Base-by-base conservation (phyloP, 2,888 invertebrate genomes). In the Bibio marci region DNA sequence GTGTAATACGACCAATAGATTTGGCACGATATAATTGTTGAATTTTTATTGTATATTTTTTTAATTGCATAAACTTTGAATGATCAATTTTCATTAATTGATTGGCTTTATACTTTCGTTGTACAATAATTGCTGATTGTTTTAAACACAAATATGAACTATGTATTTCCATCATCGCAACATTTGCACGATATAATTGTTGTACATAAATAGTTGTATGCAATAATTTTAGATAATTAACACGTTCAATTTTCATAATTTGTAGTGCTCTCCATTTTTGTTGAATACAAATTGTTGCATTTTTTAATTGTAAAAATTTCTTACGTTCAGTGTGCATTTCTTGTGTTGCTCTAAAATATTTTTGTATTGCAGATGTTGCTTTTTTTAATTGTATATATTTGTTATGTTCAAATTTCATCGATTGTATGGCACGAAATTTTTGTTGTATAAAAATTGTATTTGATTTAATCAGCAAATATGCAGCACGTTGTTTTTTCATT, bases 91-190 rank as follows among this genome's bases (percentile, higher is more conserved):
- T 58, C 47, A 62, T 64, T 12, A 57, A 35, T 14, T 59, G 45
- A 46, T 58, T 63, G 3, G 62, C 62, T 49, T 58, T 58, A 64
- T 67, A 70, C 40, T 59, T 46, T 39, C 45, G 55, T 46, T 33
- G 33, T 18, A 33, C 19, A 15, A 32, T 15, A 8, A 32, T 32
- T 4, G 26, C 25, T 14, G 14, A 8, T 15, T 32, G 6, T 22
- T 22, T 22, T 6, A 4, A 8, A n/a, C n/a, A n/a, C n/a, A n/a
- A n/a, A n/a, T n/a, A n/a, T n/a, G n/a, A n/a, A n/a, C n/a, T n/a
- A n/a, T n/a, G n/a, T n/a, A n/a, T n/a, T n/a, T n/a, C n/a, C n/a
- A n/a, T n/a, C 22, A 26, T 5, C 33, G 26, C 19, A 28, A 37
- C n/a, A 12, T n/a, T 13, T 12, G 33, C 28, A 37, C 34, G 10